Evolutionary conservation across 2,113 vertebrate genomes (phyloP), one percentile per base, ranked within the genome.

Genomic region (Hippocampus zosterae): DNA sequence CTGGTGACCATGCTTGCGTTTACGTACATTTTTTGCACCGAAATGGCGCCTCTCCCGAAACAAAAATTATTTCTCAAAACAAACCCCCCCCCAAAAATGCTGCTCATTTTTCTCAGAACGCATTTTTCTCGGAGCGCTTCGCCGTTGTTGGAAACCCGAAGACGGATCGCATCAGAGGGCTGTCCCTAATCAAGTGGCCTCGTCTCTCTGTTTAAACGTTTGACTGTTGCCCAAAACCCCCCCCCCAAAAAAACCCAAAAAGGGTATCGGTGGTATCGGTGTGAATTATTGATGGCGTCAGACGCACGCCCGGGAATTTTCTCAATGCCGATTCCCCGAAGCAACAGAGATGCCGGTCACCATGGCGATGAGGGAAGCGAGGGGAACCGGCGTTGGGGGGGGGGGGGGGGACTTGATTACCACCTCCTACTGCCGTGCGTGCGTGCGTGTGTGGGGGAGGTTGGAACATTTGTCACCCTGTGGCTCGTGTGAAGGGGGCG

Each of bases 341-440:
- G n/a, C 70, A 55, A 69, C 27, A 11, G 33, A 23, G 40, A 8
- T 87, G 79, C 82, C 83, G 88, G 92, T 91, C 88, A 81, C 92
- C 87, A 86, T 90, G 88, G 79, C 83, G 71, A 91, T 44, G 65
- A 72, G 40, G 73, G 73, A 46, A 76, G 73, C 75, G 64, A 63
- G 70, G 70, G 23, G 72, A 78, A 75, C 84, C 75, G 67, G n/a
- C n/a, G n/a, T n/a, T n/a, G n/a, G n/a, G n/a, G n/a, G 29, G 77
- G 79, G 77, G 2, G 78, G 77, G 84, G 33, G 33, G 66, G 67
- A 77, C 78, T 89, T 88, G 67, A 86, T 89, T 81, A 86, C 71
- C 18, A 55, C 67, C 37, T 53, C 37, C 12, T 37, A 13, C 63
- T 27, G 42, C 15, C 42, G 16, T 68, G 72, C 71, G 65, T 52